These are phyloP conservation scores for Hystrix brachyura DNA, from an alignment of 2,113 vertebrate species.

Conservation along the genomic window DNA sequence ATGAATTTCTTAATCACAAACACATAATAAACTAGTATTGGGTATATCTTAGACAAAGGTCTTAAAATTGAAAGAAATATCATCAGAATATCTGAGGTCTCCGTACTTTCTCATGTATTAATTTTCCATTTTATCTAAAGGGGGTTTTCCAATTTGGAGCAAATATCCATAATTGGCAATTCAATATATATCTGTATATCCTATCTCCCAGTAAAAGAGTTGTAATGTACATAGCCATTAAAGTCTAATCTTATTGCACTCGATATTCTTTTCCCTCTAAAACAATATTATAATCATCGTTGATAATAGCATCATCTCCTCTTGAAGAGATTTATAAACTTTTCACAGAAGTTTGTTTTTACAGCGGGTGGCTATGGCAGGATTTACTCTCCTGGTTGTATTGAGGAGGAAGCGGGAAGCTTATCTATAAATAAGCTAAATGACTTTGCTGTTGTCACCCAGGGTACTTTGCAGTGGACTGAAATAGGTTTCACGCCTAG, in stretches of 20 bases:
- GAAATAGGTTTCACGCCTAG: background rate
- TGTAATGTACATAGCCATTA: background rate
- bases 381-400: background rate
- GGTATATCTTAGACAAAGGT: background rate
- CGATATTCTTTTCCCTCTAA: background rate
- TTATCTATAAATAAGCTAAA: background rate
- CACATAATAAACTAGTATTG: background rate
- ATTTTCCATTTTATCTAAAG: slow-evolving; percentile 44
- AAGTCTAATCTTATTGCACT: slow-evolving; percentile 21
- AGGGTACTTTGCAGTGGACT: background rate
- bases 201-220: background rate
- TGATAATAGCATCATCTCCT: slow-evolving; percentile 30
- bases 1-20: background rate
- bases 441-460: background rate
- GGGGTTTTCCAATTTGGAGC: background rate
- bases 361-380: background rate
- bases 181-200: background rate
- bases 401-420: background rate
- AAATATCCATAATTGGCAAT: slow-evolving; percentile 34
- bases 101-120: slow-evolving; percentile 6
- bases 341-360: slow-evolving; percentile 17
- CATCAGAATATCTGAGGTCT: background rate
- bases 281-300: background rate
- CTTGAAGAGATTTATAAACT: slow-evolving; percentile 10
- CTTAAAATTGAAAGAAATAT: background rate